A percentile compares a stretch with the other conserved stretches of the same genome.
phyloP scores from a whole-genome alignment of 92 coral and sea anemone genomes.

The Meandrina meandrites region DNA sequence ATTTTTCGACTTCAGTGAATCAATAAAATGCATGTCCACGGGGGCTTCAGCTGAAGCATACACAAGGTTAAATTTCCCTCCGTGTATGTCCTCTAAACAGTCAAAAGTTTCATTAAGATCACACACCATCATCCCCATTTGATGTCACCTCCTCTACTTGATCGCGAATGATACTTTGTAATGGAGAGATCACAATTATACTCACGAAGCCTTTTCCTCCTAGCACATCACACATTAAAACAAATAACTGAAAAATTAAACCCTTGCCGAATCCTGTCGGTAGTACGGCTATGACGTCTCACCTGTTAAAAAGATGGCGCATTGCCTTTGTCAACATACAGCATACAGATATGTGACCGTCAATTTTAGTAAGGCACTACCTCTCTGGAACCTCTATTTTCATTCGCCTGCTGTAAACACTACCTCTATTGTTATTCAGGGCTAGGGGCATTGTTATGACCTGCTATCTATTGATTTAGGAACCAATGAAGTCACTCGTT shows the following conservation, averaged over 20 bases:
- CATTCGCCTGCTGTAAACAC: no score
- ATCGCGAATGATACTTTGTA: slow-evolving; percentile 40
- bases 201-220: background rate
- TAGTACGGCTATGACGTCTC: slow-evolving; percentile 20
- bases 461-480: no score
- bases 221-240: slow-evolving; percentile 1
- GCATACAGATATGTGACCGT: no score
- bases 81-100: background rate
- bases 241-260: slow-evolving; percentile 16
- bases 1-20: background rate
- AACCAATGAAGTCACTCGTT: no score
- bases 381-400: no score
- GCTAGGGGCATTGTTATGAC: no score
- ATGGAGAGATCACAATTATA: slow-evolving; percentile 30
- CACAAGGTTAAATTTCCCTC: background rate
- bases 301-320: background rate
- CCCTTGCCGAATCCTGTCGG: slow-evolving; percentile 37
- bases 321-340: no score
- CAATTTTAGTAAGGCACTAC: no score
- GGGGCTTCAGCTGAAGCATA: slow-evolving; percentile 12
- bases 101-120: background rate
- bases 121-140: background rate
- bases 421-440: no score
- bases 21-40: background rate
- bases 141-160: slow-evolving; percentile 28